These are phyloP conservation scores for Tachina grossa DNA, from an alignment of 2,888 invertebrate species.

Conservation along the genomic window DNA sequence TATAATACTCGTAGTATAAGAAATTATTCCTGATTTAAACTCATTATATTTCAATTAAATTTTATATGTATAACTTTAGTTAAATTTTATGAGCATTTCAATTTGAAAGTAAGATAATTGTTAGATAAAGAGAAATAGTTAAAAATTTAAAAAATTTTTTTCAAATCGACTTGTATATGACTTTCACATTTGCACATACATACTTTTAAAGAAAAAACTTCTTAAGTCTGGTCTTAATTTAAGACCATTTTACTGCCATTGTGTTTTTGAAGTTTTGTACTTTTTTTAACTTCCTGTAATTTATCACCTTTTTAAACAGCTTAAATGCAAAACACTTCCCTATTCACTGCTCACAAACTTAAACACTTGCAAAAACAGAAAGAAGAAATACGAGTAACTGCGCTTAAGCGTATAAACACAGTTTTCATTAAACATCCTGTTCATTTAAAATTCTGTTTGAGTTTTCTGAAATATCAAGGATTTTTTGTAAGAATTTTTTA, in stretches of 20 bases:
- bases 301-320: background rate
- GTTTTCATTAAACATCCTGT: constrained; percentile 1
- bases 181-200: too few species aligned
- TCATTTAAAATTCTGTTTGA: constrained; percentile 18
- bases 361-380: constrained; percentile 28
- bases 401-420: constrained; percentile 4
- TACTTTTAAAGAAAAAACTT: too few species aligned
- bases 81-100: background rate
- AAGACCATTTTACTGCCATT: background rate
- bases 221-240: background rate
- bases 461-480: constrained; percentile 32
- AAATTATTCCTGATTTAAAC: too few species aligned
- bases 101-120: too few species aligned
- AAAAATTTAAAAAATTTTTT: too few species aligned
- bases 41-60: too few species aligned
- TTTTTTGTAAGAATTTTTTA: constrained; percentile 9
- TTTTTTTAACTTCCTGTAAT: constrained; percentile 3
- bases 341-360: background rate
- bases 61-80: too few species aligned
- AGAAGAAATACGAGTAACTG: background rate
- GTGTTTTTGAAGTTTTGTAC: background rate
- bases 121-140: too few species aligned
- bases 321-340: constrained; percentile 8
- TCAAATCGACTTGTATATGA: too few species aligned
- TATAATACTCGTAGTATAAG: too few species aligned